phyloP scores from a whole-genome alignment of 2,888 invertebrate species.

The Antitype chi region DNA sequence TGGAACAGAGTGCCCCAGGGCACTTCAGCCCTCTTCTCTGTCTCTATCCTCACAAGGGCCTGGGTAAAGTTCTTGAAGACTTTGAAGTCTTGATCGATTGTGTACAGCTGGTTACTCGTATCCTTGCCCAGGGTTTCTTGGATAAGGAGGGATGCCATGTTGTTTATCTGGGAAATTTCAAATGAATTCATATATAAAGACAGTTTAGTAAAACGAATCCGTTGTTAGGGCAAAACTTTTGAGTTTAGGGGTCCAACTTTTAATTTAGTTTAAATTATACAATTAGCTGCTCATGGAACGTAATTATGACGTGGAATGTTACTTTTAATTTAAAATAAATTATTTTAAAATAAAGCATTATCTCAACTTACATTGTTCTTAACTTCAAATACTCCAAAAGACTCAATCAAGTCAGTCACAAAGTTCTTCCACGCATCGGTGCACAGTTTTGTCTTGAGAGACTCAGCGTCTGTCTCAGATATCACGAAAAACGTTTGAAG shows the following conservation, averaged over 20 bases:
- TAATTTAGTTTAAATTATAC: neutral
- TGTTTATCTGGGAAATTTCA: conserved; percentile 77
- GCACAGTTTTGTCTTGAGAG: conserved; percentile 80
- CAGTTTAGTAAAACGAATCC: neutral
- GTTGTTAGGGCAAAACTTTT: neutral
- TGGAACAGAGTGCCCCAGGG: conserved; percentile 79
- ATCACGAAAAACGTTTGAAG: conserved; percentile 81
- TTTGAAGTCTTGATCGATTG: conserved; percentile 80
- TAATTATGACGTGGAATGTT: neutral
- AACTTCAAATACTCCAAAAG: conserved; percentile 85
- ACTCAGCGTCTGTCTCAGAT: conserved; percentile 73
- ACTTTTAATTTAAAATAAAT: neutral
- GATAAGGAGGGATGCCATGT: conserved; percentile 85
- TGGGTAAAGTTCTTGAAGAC: conserved; percentile 80
- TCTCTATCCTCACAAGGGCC: conserved; percentile 71
- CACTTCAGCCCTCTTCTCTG: conserved; percentile 61
- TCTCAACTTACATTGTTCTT: conserved; percentile 81
- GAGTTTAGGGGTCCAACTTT: neutral
- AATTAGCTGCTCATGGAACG: neutral
- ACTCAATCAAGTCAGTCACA: conserved; percentile 78
- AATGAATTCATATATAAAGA: neutral
- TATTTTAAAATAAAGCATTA: neutral
- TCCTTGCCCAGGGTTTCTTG: conserved; percentile 87
- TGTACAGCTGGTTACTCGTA: conserved; percentile 80
- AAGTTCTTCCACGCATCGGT: conserved; percentile 83